These are phyloP conservation scores for Nasua narica DNA, from an alignment of 2,797 vertebrate species.

Conservation along the genomic window DNA sequence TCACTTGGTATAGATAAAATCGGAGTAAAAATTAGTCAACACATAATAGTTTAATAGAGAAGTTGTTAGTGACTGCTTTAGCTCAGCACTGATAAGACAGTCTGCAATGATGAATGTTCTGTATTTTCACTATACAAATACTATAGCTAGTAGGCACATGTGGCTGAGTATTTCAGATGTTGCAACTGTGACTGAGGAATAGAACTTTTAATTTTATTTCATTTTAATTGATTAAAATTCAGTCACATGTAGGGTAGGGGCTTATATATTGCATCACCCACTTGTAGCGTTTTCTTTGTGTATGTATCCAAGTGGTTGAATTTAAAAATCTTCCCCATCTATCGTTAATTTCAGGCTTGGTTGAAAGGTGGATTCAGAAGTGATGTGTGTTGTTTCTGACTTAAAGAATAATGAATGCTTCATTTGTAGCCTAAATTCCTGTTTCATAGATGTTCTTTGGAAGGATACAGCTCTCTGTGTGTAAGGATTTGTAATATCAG, in stretches of 20 bases:
- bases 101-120: not conserved
- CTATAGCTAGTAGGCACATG: fast-evolving
- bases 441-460: not conserved
- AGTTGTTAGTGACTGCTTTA: not conserved
- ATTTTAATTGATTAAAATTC: not conserved
- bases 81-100: not conserved
- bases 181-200: not conserved
- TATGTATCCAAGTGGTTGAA: not conserved
- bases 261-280: not conserved
- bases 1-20: not conserved
- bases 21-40: not conserved
- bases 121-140: not conserved
- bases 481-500: not conserved
- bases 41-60: not conserved
- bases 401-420: not conserved
- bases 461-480: not conserved
- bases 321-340: not conserved
- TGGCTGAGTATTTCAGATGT: not conserved
- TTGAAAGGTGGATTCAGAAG: not conserved
- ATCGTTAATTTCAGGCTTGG: not conserved
- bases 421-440: not conserved
- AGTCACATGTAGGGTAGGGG: not conserved
- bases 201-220: not conserved
- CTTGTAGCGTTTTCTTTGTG: not conserved
- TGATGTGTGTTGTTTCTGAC: not conserved